Percentiles rank a stretch among this genome's conserved stretches.
These are phyloP conservation scores for Boloria selene DNA, from an alignment of 2,888 invertebrate species.

Conservation along the genomic window DNA sequence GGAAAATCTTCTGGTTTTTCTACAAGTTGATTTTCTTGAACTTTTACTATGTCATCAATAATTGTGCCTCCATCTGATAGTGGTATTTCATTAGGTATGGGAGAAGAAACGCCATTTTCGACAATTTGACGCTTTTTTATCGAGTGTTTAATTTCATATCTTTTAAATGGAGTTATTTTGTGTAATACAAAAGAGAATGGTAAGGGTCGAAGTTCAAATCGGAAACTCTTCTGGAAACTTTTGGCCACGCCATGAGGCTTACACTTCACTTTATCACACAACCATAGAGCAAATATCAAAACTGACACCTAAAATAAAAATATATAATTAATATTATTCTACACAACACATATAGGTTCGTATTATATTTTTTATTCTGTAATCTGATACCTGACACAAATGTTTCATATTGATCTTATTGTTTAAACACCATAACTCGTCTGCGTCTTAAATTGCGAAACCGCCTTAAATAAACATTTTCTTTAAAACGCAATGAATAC, in stretches of 20 bases:
- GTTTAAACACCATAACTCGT: constrained; percentile 19
- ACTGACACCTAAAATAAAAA: constrained; percentile 34
- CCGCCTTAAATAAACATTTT: constrained; percentile 37
- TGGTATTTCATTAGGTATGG: constrained; percentile 28
- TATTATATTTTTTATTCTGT: not conserved
- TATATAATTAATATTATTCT: not conserved
- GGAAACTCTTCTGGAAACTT: constrained; percentile 53
- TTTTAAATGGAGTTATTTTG: constrained; percentile 59
- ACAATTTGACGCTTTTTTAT: constrained; percentile 48
- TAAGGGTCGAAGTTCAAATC: constrained; percentile 53
- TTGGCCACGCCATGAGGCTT: constrained; percentile 25
- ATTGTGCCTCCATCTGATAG: constrained; percentile 1
- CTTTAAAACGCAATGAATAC: constrained; percentile 24
- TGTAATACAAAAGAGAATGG: constrained; percentile 55
- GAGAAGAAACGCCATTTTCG: constrained; percentile 15
- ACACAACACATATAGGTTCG: not conserved
- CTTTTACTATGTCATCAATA: constrained; percentile 22
- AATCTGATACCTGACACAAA: constrained; percentile 31
- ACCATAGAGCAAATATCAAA: constrained; percentile 44
- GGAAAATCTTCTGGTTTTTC: constrained; percentile 18
- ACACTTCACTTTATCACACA: constrained; percentile 37
- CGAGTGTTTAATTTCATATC: constrained; percentile 49
- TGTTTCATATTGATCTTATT: constrained; percentile 33
- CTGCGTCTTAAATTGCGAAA: constrained; percentile 15
- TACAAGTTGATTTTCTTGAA: constrained; percentile 16